Conservation (phyloP, 1,140 invertebrate genomes). For the Drosophila aff. region DNA sequence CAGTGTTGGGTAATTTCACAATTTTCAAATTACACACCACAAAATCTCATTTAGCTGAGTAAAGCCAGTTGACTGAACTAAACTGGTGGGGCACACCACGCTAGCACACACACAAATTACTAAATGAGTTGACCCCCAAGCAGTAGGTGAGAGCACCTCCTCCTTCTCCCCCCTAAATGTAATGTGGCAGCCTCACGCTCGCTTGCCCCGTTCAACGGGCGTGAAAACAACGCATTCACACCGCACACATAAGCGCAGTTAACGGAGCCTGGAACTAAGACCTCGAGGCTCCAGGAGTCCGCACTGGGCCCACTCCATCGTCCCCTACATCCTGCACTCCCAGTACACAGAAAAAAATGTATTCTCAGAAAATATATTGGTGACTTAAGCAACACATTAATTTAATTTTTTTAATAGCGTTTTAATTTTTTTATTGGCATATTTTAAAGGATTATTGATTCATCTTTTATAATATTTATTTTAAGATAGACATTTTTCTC, state of each 20-base stretch:
- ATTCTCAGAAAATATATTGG: neutral
- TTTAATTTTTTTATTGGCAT: too few relatives aligned
- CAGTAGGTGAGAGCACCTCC: neutral
- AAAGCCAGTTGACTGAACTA: slow-evolving; percentile 55
- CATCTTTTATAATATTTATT: too few relatives aligned
- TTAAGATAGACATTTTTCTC: neutral
- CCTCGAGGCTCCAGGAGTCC: slow-evolving; percentile 17
- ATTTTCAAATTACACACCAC: slow-evolving; percentile 60
- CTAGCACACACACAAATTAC: slow-evolving; percentile 35
- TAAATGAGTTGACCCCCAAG: slow-evolving; percentile 45
- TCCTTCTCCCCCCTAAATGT: slow-evolving; percentile 20
- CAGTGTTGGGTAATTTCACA: slow-evolving; percentile 51
- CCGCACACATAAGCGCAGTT: slow-evolving; percentile 9
- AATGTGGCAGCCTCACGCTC: slow-evolving; percentile 53
- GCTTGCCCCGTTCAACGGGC: slow-evolving; percentile 50
- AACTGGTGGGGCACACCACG: slow-evolving; percentile 3
- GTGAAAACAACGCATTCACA: slow-evolving; percentile 52
- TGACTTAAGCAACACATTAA: too few relatives aligned
- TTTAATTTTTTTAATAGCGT: too few relatives aligned
- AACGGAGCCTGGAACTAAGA: slow-evolving; percentile 21
- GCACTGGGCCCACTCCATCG: too few relatives aligned
- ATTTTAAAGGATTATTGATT: too few relatives aligned
- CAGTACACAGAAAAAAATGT: neutral
- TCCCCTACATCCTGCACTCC: neutral
- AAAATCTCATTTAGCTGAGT: slow-evolving; percentile 62